These are phyloP conservation scores for Zeuzera pyrina DNA, from an alignment of 2,888 invertebrate genomes.

Conservation along the genomic window DNA sequence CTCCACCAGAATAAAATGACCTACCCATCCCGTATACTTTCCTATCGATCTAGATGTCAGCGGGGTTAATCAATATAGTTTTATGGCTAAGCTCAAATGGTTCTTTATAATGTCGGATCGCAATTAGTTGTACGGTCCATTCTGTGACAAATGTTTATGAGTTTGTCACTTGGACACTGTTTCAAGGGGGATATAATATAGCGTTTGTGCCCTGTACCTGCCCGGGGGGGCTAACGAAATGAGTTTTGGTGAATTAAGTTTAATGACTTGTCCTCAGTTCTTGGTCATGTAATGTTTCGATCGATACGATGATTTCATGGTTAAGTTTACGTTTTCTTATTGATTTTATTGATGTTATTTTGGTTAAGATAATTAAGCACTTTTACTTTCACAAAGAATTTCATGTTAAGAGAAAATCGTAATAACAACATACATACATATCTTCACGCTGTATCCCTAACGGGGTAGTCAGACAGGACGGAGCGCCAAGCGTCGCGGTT, in stretches of 20 bases:
- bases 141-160: slow-evolving; percentile 70
- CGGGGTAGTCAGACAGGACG: too few relatives aligned
- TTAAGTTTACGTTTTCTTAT: too few relatives aligned
- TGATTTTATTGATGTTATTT: too few relatives aligned
- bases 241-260: slow-evolving; percentile 41
- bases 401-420: too few relatives aligned
- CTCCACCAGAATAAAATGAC: slow-evolving; percentile 27
- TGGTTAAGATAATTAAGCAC: too few relatives aligned
- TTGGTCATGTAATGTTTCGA: too few relatives aligned
- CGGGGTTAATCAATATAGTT: slow-evolving; percentile 6
- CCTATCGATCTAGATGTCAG: not conserved
- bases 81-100: slow-evolving; percentile 34
- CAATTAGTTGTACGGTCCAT: slow-evolving; percentile 60
- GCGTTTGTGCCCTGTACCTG: slow-evolving; percentile 39
- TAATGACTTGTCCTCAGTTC: too few relatives aligned
- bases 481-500: too few relatives aligned
- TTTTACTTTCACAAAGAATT: too few relatives aligned
- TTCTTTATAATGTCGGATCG: slow-evolving; percentile 41
- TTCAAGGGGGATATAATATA: slow-evolving; percentile 35
- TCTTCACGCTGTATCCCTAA: too few relatives aligned
- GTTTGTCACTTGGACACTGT: slow-evolving; percentile 60
- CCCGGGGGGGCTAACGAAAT: slow-evolving; percentile 30
- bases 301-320: too few relatives aligned
- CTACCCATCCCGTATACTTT: slow-evolving; percentile 16
- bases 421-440: too few relatives aligned